Percentiles rank a stretch among this genome's conserved stretches.
phyloP scores from a whole-genome alignment of 2,888 invertebrate genomes.

The Serrognathus titanus region DNA sequence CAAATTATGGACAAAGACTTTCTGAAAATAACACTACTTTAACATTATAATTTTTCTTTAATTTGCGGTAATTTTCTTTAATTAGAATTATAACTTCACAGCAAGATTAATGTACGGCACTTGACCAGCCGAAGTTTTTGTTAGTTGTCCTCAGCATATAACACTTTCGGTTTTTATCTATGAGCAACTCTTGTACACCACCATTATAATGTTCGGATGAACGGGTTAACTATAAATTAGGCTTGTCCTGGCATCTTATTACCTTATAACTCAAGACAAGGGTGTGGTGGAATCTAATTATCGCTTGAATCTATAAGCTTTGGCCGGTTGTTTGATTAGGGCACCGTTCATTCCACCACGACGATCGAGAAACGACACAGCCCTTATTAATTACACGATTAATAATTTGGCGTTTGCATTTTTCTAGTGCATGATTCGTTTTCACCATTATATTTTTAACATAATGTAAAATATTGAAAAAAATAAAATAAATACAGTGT shows the following conservation, averaged over 20 bases:
- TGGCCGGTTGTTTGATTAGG: slow-evolving; percentile 27
- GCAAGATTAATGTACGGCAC: background rate
- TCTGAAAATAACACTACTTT: no score
- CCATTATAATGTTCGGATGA: slow-evolving; percentile 28
- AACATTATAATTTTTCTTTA: no score
- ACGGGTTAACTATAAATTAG: slow-evolving; percentile 48
- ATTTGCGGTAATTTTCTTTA: no score
- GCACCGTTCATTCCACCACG: slow-evolving; percentile 25
- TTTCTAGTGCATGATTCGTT: no score
- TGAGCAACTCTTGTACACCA: slow-evolving; percentile 24
- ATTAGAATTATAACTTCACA: background rate
- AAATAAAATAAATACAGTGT: background rate
- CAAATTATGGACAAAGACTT: no score
- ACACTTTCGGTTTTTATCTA: slow-evolving; percentile 15
- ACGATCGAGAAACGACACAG: no score
- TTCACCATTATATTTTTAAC: no score
- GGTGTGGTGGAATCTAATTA: slow-evolving; percentile 50
- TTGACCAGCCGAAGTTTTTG: background rate
- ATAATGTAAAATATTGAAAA: no score
- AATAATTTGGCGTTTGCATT: no score
- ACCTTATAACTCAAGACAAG: slow-evolving; percentile 50
- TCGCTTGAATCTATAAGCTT: slow-evolving; percentile 45
- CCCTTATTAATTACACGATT: no score
- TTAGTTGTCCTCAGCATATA: slow-evolving; percentile 7
- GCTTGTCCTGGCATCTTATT: slow-evolving; percentile 48